Evolutionary conservation across 1,140 invertebrate genomes (phyloP), one percentile per base, ranked within the genome.

Genomic region (Littorina saxatilis): DNA sequence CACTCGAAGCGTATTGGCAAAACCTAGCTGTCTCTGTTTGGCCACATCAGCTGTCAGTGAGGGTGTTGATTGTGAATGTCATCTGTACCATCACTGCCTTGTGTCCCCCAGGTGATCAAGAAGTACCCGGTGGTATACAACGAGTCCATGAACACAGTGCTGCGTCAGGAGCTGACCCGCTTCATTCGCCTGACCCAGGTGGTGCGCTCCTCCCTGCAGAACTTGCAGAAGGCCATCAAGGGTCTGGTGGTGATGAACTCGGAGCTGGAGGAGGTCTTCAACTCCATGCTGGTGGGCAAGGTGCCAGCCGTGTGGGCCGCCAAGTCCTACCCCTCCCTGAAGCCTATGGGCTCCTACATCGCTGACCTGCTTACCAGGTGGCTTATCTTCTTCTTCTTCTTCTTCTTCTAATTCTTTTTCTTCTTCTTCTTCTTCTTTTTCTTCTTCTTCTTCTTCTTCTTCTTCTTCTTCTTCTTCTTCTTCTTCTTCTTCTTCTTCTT

Each of bases 251-350:
- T 93, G 17, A 93, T 93, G 92, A 92, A 91, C 1, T 77, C 87
- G 13, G 91, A 92, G 50, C 83, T 93, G 39, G 92, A 93, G 83
- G 91, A 92, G 66, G 90, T 93, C 35, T 93, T 92, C 83, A 88
- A 89, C 80, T 90, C 88, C 63, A 92, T 93, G 92, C 81, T 92
- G 37, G 86, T 91, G 58, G 92, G 92, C 58, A 90, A 92, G 80
- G 91, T 92, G n/a, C 92, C 97, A 0, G 92, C 92, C 23, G 93
- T 96, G 86, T 99, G 97, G 97, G 95, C 95, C 0, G 84, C 90
- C 2, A 93, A 92, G 83, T 92, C 91, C 11, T 93, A 93, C 80
- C 92, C 92, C 15, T 92, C 91, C 20, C 86, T 93, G 17, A 93
- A 93, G 88, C 92, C 92, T 17, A 85, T 93, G 15, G 92, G 92